Percentiles rank a stretch among this genome's conserved stretches.
These are phyloP conservation scores for Zaprionus ghesquierei DNA, from an alignment of 1,140 invertebrate genomes.

Conservation along the genomic window DNA sequence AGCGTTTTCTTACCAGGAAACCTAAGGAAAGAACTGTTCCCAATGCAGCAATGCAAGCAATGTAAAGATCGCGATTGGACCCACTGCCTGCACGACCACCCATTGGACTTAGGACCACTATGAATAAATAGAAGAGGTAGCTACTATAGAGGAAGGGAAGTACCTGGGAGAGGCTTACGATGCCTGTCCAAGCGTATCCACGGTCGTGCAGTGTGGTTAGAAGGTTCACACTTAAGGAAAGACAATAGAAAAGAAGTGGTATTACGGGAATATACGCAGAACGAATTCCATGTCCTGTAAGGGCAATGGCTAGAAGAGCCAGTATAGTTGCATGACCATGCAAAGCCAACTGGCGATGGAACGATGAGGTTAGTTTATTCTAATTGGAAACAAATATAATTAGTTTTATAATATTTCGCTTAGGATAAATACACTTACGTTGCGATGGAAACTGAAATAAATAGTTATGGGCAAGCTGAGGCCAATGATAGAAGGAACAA, in stretches of 20 bases:
- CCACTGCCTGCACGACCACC: slow-evolving; percentile 85
- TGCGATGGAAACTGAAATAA: slow-evolving; percentile 69
- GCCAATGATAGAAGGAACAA: slow-evolving; percentile 45
- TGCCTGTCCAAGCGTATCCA: slow-evolving; percentile 85
- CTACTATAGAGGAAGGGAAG: slow-evolving; percentile 84
- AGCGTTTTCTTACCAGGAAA: slow-evolving; percentile 50
- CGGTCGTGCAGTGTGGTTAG: slow-evolving; percentile 53
- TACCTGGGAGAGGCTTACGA: slow-evolving; percentile 82
- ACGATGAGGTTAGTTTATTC: slow-evolving; percentile 41
- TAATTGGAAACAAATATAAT: not conserved
- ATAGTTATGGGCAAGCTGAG: slow-evolving; percentile 54
- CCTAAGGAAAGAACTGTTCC: slow-evolving; percentile 71
- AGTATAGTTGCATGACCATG: slow-evolving; percentile 59
- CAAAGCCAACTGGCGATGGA: slow-evolving; percentile 51
- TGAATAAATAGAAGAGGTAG: slow-evolving; percentile 85
- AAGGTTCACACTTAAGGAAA: slow-evolving; percentile 51
- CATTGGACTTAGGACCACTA: slow-evolving; percentile 87
- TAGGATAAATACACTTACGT: slow-evolving; percentile 24
- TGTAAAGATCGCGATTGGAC: slow-evolving; percentile 85
- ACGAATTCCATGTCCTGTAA: slow-evolving; percentile 46
- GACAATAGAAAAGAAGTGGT: slow-evolving; percentile 52
- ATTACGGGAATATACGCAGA: slow-evolving; percentile 54
- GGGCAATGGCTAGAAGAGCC: slow-evolving; percentile 22
- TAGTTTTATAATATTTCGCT: not conserved
- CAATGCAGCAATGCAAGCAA: slow-evolving; percentile 83